Conservation (phyloP, 2,797 vertebrate species). For the Momotus momota region DNA sequence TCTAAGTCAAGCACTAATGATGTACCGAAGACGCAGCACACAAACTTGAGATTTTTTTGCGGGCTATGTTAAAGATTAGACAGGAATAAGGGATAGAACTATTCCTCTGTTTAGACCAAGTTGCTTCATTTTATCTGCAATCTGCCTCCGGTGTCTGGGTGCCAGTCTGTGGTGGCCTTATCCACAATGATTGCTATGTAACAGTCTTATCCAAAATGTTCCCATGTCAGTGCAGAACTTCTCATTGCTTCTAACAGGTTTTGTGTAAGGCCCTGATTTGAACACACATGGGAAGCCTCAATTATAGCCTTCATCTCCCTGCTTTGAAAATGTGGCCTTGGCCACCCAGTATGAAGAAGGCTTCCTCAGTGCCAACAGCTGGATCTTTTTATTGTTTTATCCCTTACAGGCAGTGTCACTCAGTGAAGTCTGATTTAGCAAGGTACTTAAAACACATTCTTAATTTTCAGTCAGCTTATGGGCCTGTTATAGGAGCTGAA, state of each 20-base stretch:
- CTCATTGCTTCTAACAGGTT: neutral
- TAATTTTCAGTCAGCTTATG: neutral
- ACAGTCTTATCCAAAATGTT: neutral
- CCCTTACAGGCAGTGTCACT: neutral
- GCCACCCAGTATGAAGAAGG: constrained; percentile 4
- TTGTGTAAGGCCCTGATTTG: constrained; percentile 8
- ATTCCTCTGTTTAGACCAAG: neutral
- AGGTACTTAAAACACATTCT: neutral
- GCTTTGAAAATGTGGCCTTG: constrained; percentile 19
- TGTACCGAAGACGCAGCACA: neutral
- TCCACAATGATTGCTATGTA: neutral
- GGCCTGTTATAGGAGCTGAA: neutral
- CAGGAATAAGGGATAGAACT: neutral
- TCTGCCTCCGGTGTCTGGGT: neutral
- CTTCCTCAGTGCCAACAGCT: neutral
- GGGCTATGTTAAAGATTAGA: neutral
- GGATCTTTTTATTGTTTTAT: neutral
- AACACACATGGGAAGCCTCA: neutral
- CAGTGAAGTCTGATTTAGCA: neutral
- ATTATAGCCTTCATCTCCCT: neutral
- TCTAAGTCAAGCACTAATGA: neutral
- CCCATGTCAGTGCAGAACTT: constrained; percentile 16
- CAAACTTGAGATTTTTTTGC: neutral
- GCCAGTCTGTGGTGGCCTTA: neutral
- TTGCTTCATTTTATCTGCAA: neutral